Base-by-base conservation (phyloP, 2,113 vertebrate species). In the Amphilophus citrinellus region DNA sequence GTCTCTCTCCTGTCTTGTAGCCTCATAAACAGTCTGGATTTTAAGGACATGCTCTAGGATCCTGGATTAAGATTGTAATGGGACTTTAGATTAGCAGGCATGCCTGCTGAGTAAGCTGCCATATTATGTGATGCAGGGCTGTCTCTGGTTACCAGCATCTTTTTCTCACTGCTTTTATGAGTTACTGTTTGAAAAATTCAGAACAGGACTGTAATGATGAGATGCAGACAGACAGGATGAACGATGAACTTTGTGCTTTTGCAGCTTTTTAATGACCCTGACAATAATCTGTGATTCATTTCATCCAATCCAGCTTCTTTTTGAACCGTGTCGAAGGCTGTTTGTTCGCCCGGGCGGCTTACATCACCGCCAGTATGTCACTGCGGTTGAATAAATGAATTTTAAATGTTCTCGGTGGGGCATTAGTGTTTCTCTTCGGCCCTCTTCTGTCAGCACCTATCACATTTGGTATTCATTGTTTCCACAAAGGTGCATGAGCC, bases 241-340 rank as follows among this genome's bases (percentile, higher is more conserved):
- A 47, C 47, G 27, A 47, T 68, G 3, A 68, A 66, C 39, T 18
- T 68, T 47, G 39, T 68, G 63, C 63, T 44, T 11, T 11, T 47
- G 39, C 63, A 68, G 65, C 39, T 47, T 47, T 47, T 68, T 0
- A 47, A 47, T 4, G 32, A 37, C 32, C 32, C 32, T n/a, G 39
- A 68, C 47, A 18, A 4, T 68, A 47, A 47, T 68, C 39, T 68
- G 14, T 68, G 22, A 47, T 27, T 47, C 27, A 0, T 65, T 42
- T 66, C 13, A 44, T 14, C 14, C 47, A 17, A 17, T 50, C 47
- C 13, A 17, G 47, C 5, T 50, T 50, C 47, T 15, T 50, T 50
- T 37, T 44, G 63, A 66, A 6, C 17, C 0, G 9, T 0, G 3
- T 11, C 22, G n/a, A 24, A 0, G 22, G 63, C 17, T 35, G 14